Evolutionary conservation across 2,888 invertebrate species (phyloP).

Genomic region (Acronicta alni): DNA sequence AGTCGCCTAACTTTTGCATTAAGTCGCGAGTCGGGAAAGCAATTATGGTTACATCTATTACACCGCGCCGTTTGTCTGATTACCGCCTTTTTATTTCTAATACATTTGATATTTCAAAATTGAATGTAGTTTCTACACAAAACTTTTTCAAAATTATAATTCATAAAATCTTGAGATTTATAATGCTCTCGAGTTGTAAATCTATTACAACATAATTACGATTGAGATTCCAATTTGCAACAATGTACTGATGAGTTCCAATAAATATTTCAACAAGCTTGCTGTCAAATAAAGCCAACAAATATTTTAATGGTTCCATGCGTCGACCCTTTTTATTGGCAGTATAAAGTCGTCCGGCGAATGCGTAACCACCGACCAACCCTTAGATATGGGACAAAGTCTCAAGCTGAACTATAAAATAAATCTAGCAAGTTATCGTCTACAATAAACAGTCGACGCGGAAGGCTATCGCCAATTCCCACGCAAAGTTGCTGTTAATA

Average conservation of each 20-base stretch:
- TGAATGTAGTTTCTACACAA: constrained; percentile 43
- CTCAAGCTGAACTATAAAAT: constrained; percentile 84
- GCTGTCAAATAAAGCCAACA: constrained; percentile 86
- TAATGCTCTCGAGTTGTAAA: constrained; percentile 39
- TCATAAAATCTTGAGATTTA: constrained; percentile 43
- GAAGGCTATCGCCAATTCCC: constrained; percentile 88
- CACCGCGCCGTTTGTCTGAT: constrained; percentile 64
- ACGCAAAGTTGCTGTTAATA: constrained; percentile 89
- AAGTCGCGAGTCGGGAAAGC: constrained; percentile 73
- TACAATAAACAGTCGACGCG: constrained; percentile 86
- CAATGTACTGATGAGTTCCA: constrained; percentile 77
- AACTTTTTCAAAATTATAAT: constrained; percentile 14
- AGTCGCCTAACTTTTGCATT: constrained; percentile 84
- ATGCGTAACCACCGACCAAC: constrained; percentile 73
- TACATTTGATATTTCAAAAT: constrained; percentile 51
- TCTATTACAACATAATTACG: constrained; percentile 67
- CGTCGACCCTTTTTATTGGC: constrained; percentile 85
- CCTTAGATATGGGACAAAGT: constrained; percentile 78
- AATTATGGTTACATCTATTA: constrained; percentile 81
- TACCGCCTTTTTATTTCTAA: constrained; percentile 62
- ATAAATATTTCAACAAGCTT: constrained; percentile 83
- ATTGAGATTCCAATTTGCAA: constrained; percentile 80
- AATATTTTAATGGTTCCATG: constrained; percentile 86
- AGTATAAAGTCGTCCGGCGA: constrained; percentile 75
- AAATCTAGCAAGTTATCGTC: constrained; percentile 88